These are phyloP conservation scores for Agrotis clavis DNA, from an alignment of 2,888 invertebrate genomes.

Conservation along the genomic window DNA sequence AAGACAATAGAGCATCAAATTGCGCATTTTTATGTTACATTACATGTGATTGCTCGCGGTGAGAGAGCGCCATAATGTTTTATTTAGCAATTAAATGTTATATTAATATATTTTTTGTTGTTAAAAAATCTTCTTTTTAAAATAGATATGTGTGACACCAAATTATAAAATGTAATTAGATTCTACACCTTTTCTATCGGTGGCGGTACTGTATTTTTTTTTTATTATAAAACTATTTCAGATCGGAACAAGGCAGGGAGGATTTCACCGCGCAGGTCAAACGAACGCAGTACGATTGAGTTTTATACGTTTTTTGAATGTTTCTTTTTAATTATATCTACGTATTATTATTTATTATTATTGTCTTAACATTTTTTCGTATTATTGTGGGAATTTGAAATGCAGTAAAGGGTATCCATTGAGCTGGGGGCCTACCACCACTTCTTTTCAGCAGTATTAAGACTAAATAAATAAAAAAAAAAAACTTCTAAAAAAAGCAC, in stretches of 20 bases:
- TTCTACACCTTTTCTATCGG: conserved; percentile 37
- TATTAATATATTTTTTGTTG: too few species aligned
- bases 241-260: conserved; percentile 86
- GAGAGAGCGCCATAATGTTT: too few species aligned
- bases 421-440: not conserved
- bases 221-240: conserved; percentile 78
- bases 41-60: too few species aligned
- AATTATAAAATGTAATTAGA: too few species aligned
- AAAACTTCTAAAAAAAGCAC: too few species aligned
- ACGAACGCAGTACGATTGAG: conserved; percentile 87
- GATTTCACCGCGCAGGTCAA: conserved; percentile 89
- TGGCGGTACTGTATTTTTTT: conserved; percentile 67
- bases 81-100: too few species aligned
- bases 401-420: not conserved
- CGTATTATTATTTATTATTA: conserved; percentile 33
- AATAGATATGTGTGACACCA: too few species aligned
- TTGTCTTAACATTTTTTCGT: conserved; percentile 42
- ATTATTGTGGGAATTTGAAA: conserved; percentile 12
- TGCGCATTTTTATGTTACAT: too few species aligned
- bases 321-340: conserved; percentile 57
- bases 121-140: too few species aligned
- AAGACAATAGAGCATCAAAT: too few species aligned
- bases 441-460: not conserved
- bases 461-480: too few species aligned
- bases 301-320: conserved; percentile 71